Conservation (phyloP, 2,113 vertebrate species). For the Tringa solitaria region DNA sequence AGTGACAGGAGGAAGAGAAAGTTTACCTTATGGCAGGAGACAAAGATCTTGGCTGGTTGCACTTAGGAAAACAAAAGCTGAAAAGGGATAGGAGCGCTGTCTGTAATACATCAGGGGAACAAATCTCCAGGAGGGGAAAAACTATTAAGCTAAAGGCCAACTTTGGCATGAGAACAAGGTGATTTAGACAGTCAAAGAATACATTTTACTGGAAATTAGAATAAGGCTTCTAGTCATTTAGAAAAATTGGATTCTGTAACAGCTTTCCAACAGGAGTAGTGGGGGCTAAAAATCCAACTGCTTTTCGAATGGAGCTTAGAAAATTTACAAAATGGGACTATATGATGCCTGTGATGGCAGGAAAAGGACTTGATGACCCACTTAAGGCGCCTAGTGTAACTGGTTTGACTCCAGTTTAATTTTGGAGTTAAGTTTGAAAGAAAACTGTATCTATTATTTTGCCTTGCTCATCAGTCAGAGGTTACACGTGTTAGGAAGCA, state of each 20-base stretch:
- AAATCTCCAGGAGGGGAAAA: background rate
- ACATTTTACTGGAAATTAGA: conserved; percentile 9
- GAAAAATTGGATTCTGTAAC: background rate
- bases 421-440: background rate
- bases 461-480: background rate
- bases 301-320: background rate
- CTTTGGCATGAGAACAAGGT: conserved; percentile 7
- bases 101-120: background rate
- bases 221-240: background rate
- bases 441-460: background rate
- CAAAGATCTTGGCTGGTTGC: background rate
- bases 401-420: background rate
- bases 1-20: background rate
- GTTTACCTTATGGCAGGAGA: background rate
- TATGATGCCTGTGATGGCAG: background rate
- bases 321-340: background rate
- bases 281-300: background rate
- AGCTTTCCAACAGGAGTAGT: background rate
- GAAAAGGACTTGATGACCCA: background rate
- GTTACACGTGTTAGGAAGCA: background rate
- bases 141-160: background rate
- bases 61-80: conserved; percentile 13
- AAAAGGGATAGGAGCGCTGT: background rate
- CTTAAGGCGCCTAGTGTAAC: background rate
- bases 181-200: background rate